Conservation (phyloP, 2,888 invertebrate genomes). For the Hydrotaea diabolus region DNA sequence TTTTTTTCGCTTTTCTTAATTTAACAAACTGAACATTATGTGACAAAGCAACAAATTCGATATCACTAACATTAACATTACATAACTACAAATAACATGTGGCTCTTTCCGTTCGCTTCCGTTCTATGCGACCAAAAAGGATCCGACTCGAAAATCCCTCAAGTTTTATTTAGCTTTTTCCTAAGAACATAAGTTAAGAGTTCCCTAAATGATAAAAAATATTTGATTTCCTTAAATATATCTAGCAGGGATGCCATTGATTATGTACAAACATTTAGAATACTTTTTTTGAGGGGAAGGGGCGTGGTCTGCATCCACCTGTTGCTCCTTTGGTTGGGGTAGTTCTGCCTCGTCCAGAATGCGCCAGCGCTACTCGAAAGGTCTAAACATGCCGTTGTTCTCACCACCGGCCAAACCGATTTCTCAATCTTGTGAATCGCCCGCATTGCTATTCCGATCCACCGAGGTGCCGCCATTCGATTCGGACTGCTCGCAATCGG, state of each 20-base stretch:
- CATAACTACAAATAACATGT: constrained; percentile 52
- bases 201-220: constrained; percentile 50
- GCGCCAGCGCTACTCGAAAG: constrained; percentile 73
- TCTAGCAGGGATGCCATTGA: neutral
- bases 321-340: neutral
- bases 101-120: neutral
- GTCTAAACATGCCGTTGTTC: constrained; percentile 73
- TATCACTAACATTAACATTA: constrained; percentile 49
- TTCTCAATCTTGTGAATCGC: constrained; percentile 81
- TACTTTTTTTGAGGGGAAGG: neutral
- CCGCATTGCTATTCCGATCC: constrained; percentile 79
- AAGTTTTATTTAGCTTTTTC: neutral
- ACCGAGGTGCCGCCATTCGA: constrained; percentile 80
- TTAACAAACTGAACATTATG: constrained; percentile 13
- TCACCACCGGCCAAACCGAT: constrained; percentile 67
- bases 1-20: constrained; percentile 20
- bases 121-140: too few species aligned
- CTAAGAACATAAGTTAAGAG: constrained; percentile 39
- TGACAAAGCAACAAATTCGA: constrained; percentile 58
- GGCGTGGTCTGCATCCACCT: neutral
- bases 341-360: constrained; percentile 39
- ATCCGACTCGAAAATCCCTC: neutral
- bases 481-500: constrained; percentile 79
- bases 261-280: constrained; percentile 24
- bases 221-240: neutral